These are phyloP conservation scores for honey bee (Apis mellifera) DNA, from an alignment of 1,140 invertebrate species.

Conservation along the genomic window Amel_HAv3.1 CM009936.2:17358001-17358500, in stretches of 20 bases:
- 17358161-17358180: background rate
- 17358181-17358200: conserved; percentile 7
- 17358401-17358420: conserved; percentile 71
- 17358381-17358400: conserved; percentile 63
- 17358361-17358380: conserved; percentile 10
- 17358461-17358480: conserved; percentile 63
- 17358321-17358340: background rate
- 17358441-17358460: conserved; percentile 79
- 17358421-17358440: conserved; percentile 76
- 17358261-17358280: too few species aligned
- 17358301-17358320: too few species aligned
- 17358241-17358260: background rate
- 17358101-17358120: conserved; percentile 80
- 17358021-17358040: conserved; percentile 50
- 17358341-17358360: too few species aligned
- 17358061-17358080: conserved; percentile 77
- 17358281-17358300: background rate
- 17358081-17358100: conserved; percentile 78
- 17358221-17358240: background rate
- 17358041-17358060: conserved; percentile 59
- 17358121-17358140: conserved; percentile 76
- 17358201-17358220: conserved; percentile 1
- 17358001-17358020: conserved; percentile 35
- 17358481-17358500: conserved; percentile 75
- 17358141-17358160: conserved; percentile 49